These are phyloP conservation scores for Desmophyllum pertusum DNA, from an alignment of 92 coral and sea anemone genomes.

Conservation along the genomic window DNA sequence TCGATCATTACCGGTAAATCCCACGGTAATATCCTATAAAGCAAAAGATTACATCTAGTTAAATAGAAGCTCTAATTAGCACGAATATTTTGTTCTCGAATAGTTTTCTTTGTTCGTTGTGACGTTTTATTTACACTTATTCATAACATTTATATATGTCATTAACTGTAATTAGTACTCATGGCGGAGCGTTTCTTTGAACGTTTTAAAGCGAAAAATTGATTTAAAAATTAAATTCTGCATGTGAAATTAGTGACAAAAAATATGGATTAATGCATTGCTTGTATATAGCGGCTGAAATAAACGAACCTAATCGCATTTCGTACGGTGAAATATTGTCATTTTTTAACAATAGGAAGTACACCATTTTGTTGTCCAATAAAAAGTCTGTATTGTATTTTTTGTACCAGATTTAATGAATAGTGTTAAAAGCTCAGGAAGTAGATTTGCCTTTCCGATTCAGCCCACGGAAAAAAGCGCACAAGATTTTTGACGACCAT, in stretches of 20 bases:
- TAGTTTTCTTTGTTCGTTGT: neutral
- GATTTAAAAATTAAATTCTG: neutral
- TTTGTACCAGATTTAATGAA: neutral
- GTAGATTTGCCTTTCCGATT: neutral
- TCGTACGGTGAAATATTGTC: neutral
- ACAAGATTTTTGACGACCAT: neutral
- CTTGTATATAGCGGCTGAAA: neutral
- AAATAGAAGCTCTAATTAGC: constrained; percentile 2
- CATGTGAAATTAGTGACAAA: neutral
- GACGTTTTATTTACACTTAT: neutral
- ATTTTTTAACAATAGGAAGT: neutral
- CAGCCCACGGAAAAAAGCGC: neutral
- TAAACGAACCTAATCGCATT: neutral
- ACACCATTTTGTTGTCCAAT: neutral
- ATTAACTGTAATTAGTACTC: neutral
- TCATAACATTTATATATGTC: neutral
- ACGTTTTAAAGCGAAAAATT: neutral
- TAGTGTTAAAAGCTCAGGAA: neutral
- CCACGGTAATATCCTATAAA: neutral
- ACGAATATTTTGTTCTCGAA: neutral
- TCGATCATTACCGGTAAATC: neutral
- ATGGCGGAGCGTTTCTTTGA: neutral
- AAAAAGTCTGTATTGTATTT: neutral
- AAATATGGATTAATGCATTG: neutral
- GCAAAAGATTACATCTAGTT: too few relatives aligned